phyloP scores from a whole-genome alignment of 2,888 invertebrate genomes.

The Leuctra nigra region DNA sequence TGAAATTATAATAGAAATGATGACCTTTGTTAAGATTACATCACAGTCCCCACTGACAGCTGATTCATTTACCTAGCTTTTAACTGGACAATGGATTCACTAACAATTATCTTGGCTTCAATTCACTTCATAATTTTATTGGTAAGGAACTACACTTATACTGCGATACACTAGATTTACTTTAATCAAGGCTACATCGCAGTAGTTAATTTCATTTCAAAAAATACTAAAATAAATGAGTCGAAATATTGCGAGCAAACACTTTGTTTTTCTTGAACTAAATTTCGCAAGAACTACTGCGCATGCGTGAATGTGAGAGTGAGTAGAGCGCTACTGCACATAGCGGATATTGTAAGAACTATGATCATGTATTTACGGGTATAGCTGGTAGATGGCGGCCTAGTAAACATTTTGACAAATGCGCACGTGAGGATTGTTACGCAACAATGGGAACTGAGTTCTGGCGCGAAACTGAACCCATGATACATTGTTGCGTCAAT shows the following conservation, averaged over 20 bases:
- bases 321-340: too few relatives aligned
- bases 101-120: constrained; percentile 4
- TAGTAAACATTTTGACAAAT: too few relatives aligned
- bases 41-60: background rate
- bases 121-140: constrained; percentile 5
- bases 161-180: background rate
- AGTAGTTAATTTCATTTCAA: constrained; percentile 1
- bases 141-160: background rate
- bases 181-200: constrained; percentile 4
- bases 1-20: background rate
- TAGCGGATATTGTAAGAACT: too few relatives aligned
- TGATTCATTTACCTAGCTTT: constrained; percentile 15
- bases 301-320: too few relatives aligned
- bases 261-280: constrained; percentile 10
- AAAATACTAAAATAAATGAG: constrained; percentile 15
- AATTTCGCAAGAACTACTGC: background rate
- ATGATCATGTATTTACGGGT: too few relatives aligned
- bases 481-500: too few relatives aligned
- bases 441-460: too few relatives aligned
- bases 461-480: too few relatives aligned
- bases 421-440: too few relatives aligned
- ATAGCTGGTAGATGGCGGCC: too few relatives aligned
- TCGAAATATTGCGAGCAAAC: constrained; percentile 12
- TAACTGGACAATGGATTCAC: constrained; percentile 7
- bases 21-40: constrained; percentile 6